Percentiles rank a stretch among this genome's conserved stretches.
Conservation (phyloP, 2,113 vertebrate genomes). For the Henicopernis longicauda region DNA sequence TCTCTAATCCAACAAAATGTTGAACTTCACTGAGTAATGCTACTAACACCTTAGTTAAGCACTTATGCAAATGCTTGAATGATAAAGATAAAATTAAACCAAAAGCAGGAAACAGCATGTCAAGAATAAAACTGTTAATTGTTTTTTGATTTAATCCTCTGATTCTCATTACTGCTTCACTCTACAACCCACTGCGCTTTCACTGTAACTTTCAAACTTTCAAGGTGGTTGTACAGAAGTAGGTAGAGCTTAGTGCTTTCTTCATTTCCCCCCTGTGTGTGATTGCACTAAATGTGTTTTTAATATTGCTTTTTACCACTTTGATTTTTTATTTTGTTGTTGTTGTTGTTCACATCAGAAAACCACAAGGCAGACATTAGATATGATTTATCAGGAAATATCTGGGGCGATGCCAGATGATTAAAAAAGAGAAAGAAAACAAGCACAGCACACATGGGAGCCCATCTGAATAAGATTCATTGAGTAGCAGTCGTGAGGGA, state of each 20-base stretch:
- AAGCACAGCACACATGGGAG: background rate
- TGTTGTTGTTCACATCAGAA: constrained; percentile 47
- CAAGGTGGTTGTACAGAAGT: constrained; percentile 9
- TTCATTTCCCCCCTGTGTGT: constrained; percentile 33
- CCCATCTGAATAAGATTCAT: background rate
- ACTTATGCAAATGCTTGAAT: constrained; percentile 20
- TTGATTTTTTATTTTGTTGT: constrained; percentile 29
- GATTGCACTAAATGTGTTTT: constrained; percentile 55
- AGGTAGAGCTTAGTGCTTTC: constrained; percentile 32
- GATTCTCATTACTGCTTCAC: constrained; percentile 33
- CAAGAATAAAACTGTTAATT: constrained; percentile 39
- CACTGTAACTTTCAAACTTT: constrained; percentile 35
- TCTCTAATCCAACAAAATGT: background rate
- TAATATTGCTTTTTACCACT: constrained; percentile 51
- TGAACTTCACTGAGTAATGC: background rate
- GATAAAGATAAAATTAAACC: constrained; percentile 29
- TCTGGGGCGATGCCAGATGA: constrained; percentile 15
- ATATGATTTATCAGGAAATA: constrained; percentile 44
- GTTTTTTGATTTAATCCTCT: constrained; percentile 50
- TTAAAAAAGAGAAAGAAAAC: constrained; percentile 36
- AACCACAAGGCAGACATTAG: constrained; percentile 41
- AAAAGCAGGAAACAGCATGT: constrained; percentile 36
- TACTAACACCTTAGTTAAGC: constrained; percentile 27
- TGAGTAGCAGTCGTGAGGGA: background rate
- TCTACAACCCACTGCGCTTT: constrained; percentile 18